A percentile compares a stretch with the other conserved stretches of the same genome.
Conservation (phyloP, 2,888 invertebrate species). For the Allolobophora icterica region DNA sequence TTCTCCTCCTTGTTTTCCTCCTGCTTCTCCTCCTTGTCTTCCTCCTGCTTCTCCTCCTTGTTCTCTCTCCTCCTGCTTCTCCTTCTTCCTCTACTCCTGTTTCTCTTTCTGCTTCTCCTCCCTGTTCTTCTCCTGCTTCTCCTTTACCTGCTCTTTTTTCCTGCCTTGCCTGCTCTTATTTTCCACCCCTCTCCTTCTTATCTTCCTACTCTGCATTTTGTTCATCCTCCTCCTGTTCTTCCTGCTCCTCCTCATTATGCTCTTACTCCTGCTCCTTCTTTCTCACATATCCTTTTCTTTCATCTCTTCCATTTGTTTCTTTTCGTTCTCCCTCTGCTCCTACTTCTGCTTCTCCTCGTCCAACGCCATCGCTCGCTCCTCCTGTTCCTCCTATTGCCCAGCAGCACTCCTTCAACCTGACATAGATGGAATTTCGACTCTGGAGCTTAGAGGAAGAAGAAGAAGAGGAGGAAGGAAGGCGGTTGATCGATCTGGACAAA, state of each 20-base stretch:
- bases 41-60: no score
- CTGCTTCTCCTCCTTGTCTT: no score
- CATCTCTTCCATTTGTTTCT: background rate
- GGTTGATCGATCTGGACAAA: conserved; percentile 9
- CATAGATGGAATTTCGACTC: background rate
- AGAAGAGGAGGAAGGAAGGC: background rate
- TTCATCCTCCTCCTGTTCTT: no score
- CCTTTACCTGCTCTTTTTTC: background rate
- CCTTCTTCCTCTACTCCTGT: no score
- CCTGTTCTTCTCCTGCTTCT: background rate
- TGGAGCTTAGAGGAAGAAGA: background rate
- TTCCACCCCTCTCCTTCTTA: background rate
- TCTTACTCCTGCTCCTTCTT: background rate
- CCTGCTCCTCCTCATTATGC: no score
- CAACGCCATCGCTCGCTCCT: no score
- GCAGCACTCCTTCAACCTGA: background rate
- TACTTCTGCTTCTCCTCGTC: no score
- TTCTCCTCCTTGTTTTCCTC: no score
- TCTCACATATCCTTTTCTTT: background rate
- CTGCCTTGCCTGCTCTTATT: background rate
- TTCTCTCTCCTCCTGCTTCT: no score
- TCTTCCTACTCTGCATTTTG: background rate
- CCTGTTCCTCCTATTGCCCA: background rate
- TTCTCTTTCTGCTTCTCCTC: no score
- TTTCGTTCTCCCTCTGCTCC: no score